Evolutionary conservation across 1,140 invertebrate species (phyloP), one percentile per base, ranked within the genome.

Genomic region (Tetranychus cinnabarinus): DNA sequence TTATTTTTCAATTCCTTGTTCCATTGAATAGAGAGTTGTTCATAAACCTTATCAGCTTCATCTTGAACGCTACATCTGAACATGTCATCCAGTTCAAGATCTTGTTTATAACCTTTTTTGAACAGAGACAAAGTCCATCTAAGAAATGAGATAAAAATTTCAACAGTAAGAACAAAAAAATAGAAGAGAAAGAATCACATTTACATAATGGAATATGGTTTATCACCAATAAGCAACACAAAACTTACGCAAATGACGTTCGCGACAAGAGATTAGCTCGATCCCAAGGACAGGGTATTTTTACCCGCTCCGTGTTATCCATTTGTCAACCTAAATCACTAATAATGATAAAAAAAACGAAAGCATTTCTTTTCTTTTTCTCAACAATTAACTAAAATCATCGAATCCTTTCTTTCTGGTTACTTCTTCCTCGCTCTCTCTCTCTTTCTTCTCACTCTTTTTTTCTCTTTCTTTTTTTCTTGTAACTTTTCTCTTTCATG

Each of bases 1-100:
- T 57, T 58, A 23, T 64, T 63, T 12, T 60, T 62, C 52, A 67
- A n/a, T 57, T 67, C 63, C 52, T 60, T 62, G 1, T 64, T 56
- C 66, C 66, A 67, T 66, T 31, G 23, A 12, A n/a, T 2, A 31
- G n/a, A n/a, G 13, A 52, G 23, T 52, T 52, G 13, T n/a, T 52
- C n/a, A 8, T 33, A n/a, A 12, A 52, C 50, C n/a, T 31, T 31
- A n/a, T 52, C 50, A 8, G 50, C 50, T 6, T 52, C 50, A 23
- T 52, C 50, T 2, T 23, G 8, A 7, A 8, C 23, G n/a, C 50
- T 52, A 33, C 50, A 52, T n/a, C n/a, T 13, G 15, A n/a, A 52
- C 31, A 52, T n/a, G 23, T 52, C 50, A 23, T 13, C n/a, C 2
- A 31, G 31, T 2, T 52, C 50, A 2, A 52, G n/a, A 6, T 52